A percentile compares a stretch with the other conserved stretches of the same genome.
phyloP scores from a whole-genome alignment of 2,888 invertebrate species.

The Dione juno region DNA sequence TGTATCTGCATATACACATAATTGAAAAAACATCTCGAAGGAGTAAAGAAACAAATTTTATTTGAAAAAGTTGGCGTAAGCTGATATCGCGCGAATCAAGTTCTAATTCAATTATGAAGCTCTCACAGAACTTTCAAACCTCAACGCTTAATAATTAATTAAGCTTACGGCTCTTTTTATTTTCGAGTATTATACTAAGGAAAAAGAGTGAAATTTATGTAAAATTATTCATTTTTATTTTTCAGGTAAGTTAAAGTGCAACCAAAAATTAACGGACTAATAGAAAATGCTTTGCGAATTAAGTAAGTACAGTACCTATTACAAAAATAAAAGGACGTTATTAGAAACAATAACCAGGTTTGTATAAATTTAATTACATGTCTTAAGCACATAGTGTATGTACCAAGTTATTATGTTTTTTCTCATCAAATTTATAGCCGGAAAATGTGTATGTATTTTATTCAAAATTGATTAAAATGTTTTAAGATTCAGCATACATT shows the following conservation, averaged over 20 bases:
- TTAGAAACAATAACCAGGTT: too few relatives aligned
- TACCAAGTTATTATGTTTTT: background rate
- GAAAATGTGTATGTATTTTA: too few relatives aligned
- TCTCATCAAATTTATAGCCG: too few relatives aligned
- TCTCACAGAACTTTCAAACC: constrained; percentile 22
- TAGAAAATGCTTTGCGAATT: background rate
- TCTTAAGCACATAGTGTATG: background rate
- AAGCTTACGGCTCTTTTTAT: background rate
- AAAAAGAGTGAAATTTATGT: background rate
- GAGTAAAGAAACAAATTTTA: constrained; percentile 10
- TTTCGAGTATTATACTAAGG: background rate
- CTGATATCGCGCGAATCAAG: constrained; percentile 17
- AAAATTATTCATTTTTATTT: constrained; percentile 25
- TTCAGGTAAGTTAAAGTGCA: constrained; percentile 40
- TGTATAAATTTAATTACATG: too few relatives aligned
- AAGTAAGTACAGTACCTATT: constrained; percentile 9
- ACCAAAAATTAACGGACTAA: background rate
- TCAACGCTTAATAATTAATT: constrained; percentile 21
- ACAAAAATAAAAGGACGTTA: background rate
- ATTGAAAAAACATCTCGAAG: background rate
- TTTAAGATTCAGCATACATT: too few relatives aligned
- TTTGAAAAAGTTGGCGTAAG: constrained; percentile 10
- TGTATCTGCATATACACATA: background rate
- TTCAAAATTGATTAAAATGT: too few relatives aligned
- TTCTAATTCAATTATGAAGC: constrained; percentile 30